Percentiles rank a stretch among this genome's conserved stretches.
Conservation (phyloP, 2,888 invertebrate species). For the Habrosyne pyritoides region DNA sequence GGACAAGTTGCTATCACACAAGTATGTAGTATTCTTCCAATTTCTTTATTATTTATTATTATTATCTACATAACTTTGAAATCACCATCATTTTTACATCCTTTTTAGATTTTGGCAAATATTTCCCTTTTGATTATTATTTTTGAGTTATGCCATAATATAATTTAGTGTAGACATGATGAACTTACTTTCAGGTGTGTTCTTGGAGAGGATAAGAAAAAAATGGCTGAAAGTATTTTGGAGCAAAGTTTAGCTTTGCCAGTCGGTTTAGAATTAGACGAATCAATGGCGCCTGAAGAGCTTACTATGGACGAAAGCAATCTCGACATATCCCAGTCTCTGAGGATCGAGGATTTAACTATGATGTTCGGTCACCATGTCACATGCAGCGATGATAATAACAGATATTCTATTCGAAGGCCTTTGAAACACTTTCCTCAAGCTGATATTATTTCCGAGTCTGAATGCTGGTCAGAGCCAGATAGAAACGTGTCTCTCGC, state of each 20-base stretch:
- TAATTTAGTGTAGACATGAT: too few species aligned
- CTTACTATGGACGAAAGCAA: constrained; percentile 75
- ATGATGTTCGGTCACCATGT: constrained; percentile 78
- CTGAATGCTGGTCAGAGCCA: constrained; percentile 94
- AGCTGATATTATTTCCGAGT: constrained; percentile 83
- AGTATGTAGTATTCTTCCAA: constrained; percentile 59
- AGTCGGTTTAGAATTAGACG: constrained; percentile 74
- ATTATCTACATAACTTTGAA: too few species aligned
- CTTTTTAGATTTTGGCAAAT: too few species aligned
- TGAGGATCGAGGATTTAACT: constrained; percentile 75
- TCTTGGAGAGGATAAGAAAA: constrained; percentile 77
- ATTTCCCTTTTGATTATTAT: too few species aligned
- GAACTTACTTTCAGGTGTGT: constrained; percentile 65
- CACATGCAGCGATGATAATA: constrained; percentile 55
- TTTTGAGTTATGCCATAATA: too few species aligned
- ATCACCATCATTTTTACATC: too few species aligned
- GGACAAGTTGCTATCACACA: constrained; percentile 85
- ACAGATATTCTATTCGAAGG: constrained; percentile 46
- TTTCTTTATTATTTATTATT: not conserved
- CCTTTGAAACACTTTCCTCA: constrained; percentile 54
- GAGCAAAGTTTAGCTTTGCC: constrained; percentile 78
- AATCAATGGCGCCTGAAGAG: constrained; percentile 74
- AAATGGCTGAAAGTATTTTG: constrained; percentile 74
- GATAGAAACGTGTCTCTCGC: constrained; percentile 92
- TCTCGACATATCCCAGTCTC: constrained; percentile 70